These are phyloP conservation scores for Chloromyia formosa DNA, from an alignment of 2,888 invertebrate genomes.

Conservation along the genomic window DNA sequence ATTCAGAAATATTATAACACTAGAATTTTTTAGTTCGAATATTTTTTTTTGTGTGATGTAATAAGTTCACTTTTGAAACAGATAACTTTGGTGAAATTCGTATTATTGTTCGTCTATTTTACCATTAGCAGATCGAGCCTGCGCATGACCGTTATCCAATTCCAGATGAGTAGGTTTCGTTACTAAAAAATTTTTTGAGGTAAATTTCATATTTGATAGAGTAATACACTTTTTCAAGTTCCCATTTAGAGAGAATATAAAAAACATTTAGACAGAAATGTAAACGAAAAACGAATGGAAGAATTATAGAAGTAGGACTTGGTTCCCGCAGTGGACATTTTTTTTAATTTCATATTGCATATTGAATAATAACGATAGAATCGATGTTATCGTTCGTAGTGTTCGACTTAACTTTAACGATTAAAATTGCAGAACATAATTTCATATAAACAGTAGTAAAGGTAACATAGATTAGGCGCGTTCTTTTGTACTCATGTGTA, in stretches of 20 bases:
- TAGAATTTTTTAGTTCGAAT: too few species aligned
- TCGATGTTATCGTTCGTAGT: too few species aligned
- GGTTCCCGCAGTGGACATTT: slow-evolving; percentile 2
- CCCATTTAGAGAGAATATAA: neutral
- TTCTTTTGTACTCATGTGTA: too few species aligned
- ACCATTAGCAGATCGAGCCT: slow-evolving; percentile 83
- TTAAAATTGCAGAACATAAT: too few species aligned
- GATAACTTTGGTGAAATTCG: neutral
- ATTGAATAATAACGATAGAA: neutral
- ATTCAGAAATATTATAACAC: too few species aligned
- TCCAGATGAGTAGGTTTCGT: slow-evolving; percentile 78
- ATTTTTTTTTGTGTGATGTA: too few species aligned
- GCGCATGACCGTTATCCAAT: slow-evolving; percentile 68
- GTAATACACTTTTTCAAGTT: slow-evolving; percentile 13
- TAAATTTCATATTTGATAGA: slow-evolving; percentile 28
- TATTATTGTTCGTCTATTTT: slow-evolving; percentile 60
- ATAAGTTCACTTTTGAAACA: too few species aligned
- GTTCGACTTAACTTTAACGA: too few species aligned
- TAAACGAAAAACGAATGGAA: slow-evolving; percentile 9
- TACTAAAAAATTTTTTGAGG: slow-evolving; percentile 57
- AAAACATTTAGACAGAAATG: slow-evolving; percentile 18
- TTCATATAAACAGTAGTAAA: too few species aligned
- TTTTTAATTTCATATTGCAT: neutral
- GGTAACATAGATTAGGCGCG: too few species aligned
- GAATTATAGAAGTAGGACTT: slow-evolving; percentile 3